These are phyloP conservation scores for Cotesia congregata DNA, from an alignment of 2,888 invertebrate species.

Conservation along the genomic window DNA sequence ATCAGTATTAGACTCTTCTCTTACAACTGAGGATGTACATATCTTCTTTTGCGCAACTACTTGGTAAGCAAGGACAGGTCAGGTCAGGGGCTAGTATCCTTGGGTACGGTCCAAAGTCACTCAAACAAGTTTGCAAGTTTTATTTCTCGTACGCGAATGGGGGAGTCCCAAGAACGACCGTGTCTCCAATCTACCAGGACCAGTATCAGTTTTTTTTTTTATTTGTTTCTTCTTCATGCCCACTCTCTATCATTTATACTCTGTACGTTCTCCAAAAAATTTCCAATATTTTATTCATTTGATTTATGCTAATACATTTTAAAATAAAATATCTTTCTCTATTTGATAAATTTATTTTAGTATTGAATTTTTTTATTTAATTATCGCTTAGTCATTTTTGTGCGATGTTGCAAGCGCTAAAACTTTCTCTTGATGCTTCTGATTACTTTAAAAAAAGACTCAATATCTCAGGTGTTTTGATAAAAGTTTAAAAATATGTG, in stretches of 20 bases:
- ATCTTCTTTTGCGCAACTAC: constrained; percentile 2
- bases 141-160: not conserved
- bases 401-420: not conserved
- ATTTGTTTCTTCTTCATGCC: not conserved
- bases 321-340: not conserved
- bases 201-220: not conserved
- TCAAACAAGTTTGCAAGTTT: constrained; percentile 23
- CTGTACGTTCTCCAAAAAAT: not conserved
- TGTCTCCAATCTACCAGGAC: not conserved
- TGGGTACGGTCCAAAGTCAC: constrained; percentile 31
- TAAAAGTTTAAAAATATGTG: not conserved
- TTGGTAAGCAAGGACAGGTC: constrained; percentile 22
- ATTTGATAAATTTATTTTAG: not conserved
- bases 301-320: not conserved
- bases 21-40: not conserved
- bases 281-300: not conserved
- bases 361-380: not conserved
- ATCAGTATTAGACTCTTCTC: not conserved
- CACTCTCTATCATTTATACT: not conserved
- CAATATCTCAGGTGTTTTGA: not conserved
- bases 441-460: not conserved
- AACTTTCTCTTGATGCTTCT: not conserved
- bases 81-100: constrained; percentile 32
- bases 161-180: not conserved
- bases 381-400: not conserved